phyloP scores from a whole-genome alignment of 2,888 invertebrate species.

The Adelphocoris suturalis region DNA sequence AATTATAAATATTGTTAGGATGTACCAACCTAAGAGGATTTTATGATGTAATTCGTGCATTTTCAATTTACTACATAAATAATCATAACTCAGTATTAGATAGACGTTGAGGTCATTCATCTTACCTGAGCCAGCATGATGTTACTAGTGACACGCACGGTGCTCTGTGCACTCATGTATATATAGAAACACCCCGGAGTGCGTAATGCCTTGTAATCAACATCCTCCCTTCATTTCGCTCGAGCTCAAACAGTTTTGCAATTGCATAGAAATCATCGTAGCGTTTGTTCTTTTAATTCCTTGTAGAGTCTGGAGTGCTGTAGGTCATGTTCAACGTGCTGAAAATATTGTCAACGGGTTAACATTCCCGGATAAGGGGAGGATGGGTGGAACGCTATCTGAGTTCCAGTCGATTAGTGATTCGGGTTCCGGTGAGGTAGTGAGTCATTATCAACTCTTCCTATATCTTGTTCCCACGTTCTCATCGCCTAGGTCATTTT shows the following conservation, averaged over 20 bases:
- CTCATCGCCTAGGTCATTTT: no score
- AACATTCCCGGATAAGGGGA: background rate
- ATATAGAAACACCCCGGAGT: constrained; percentile 33
- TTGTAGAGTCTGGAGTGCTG: background rate
- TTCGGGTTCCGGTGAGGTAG: background rate
- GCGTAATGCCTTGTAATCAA: constrained; percentile 41
- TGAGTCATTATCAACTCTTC: constrained; percentile 17
- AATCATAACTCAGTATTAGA: background rate
- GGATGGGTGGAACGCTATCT: background rate
- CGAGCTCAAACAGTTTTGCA: constrained; percentile 33
- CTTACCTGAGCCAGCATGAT: constrained; percentile 64
- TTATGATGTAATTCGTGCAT: no score
- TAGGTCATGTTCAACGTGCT: background rate
- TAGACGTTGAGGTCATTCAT: constrained; percentile 29
- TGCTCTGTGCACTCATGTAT: constrained; percentile 62
- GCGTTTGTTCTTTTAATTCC: background rate
- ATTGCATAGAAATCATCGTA: constrained; percentile 33
- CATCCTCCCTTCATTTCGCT: constrained; percentile 40
- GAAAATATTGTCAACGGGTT: background rate
- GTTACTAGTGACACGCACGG: constrained; percentile 36
- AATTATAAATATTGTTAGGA: no score
- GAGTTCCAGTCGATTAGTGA: background rate
- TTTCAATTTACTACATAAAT: background rate
- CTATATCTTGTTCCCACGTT: background rate
- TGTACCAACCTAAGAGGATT: no score